phyloP scores from a whole-genome alignment of 1,140 invertebrate genomes.

The Pseudobourletiella spinata region DNA sequence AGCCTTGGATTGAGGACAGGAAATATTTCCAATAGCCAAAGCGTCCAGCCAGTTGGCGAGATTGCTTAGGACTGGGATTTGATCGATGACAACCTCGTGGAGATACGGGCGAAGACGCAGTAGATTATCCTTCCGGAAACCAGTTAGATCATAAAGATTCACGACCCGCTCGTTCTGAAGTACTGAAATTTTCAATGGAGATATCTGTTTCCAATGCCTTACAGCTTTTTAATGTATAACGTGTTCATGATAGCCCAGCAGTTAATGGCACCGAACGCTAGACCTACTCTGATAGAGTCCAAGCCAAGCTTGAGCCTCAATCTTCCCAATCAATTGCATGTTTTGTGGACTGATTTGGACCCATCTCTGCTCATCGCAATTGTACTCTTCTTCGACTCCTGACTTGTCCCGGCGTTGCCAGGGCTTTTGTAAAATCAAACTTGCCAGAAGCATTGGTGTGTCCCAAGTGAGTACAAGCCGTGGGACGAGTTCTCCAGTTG shows the following conservation, averaged over 20 bases:
- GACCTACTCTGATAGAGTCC: conserved; percentile 25
- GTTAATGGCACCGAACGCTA: no score
- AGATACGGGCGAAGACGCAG: conserved; percentile 53
- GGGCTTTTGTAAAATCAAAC: conserved; percentile 56
- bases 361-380: conserved; percentile 16
- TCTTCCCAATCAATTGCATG: conserved; percentile 12
- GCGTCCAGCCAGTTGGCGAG: conserved; percentile 59
- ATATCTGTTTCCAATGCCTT: background rate
- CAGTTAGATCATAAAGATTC: conserved; percentile 54
- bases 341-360: conserved; percentile 5
- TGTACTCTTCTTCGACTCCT: conserved; percentile 14
- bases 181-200: no score
- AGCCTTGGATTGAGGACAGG: conserved; percentile 37
- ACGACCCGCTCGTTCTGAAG: conserved; percentile 16
- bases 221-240: no score
- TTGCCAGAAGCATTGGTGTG: conserved; percentile 58
- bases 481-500: conserved; percentile 25
- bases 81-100: conserved; percentile 57
- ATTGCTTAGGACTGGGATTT: conserved; percentile 62
- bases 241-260: no score
- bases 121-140: conserved; percentile 53
- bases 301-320: conserved; percentile 30
- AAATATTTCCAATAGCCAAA: conserved; percentile 39
- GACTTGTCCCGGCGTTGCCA: conserved; percentile 46
- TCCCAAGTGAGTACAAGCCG: conserved; percentile 32